Conservation (phyloP, 2,888 invertebrate species). For the Pandemis heparana region DNA sequence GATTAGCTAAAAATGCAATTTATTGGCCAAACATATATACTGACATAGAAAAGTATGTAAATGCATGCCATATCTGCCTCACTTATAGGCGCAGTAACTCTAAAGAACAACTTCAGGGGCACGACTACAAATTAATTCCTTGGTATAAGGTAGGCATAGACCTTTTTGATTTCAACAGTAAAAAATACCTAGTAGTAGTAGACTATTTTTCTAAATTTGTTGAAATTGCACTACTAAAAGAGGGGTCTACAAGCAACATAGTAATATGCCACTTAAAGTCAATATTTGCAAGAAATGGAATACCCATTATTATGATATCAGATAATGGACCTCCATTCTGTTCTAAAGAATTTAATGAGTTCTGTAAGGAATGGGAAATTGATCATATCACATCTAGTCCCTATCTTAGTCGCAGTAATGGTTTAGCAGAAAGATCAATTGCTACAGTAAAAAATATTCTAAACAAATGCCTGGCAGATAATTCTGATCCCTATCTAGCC, state of each 20-base stretch:
- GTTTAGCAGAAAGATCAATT: background rate
- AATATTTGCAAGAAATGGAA: constrained; percentile 43
- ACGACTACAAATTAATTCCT: constrained; percentile 39
- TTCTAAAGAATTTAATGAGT: background rate
- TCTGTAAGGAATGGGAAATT: constrained; percentile 1
- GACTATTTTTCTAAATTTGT: constrained; percentile 44
- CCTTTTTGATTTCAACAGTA: constrained; percentile 41
- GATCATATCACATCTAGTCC: constrained; percentile 2
- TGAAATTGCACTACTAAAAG: constrained; percentile 26
- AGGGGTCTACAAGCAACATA: background rate
- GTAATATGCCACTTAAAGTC: constrained; percentile 34
- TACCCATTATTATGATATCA: constrained; percentile 8
- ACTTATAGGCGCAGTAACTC: constrained; percentile 14
- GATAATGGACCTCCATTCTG: background rate
- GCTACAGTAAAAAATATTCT: background rate
- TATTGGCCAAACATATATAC: constrained; percentile 39
- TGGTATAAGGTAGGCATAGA: constrained; percentile 39
- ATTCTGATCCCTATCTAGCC: background rate
- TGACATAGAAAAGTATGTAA: constrained; percentile 1
- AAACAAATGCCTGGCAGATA: background rate
- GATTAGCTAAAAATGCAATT: constrained; percentile 31
- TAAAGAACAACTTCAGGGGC: constrained; percentile 16
- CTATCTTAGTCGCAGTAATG: constrained; percentile 10
- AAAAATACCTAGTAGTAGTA: constrained; percentile 40
- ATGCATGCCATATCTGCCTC: constrained; percentile 23